Conservation (phyloP, 1,140 invertebrate species). For the Scaptomyza montana region DNA sequence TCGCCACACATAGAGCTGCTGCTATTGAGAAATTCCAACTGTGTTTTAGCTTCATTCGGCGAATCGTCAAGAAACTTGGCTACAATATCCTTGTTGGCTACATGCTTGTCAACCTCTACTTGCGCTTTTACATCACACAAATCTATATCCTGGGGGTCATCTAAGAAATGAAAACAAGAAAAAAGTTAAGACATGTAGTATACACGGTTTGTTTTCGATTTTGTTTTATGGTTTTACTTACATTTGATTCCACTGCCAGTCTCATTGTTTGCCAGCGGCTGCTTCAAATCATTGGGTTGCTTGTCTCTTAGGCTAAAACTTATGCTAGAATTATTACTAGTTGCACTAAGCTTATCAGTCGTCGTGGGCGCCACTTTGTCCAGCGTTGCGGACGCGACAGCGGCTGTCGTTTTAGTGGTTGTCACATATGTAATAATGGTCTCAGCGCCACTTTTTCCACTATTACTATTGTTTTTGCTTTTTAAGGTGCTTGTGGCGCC, state of each 20-base stretch:
- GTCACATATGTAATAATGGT: conserved; percentile 22
- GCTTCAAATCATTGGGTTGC: conserved; percentile 45
- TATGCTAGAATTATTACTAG: conserved; percentile 78
- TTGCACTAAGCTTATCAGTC: conserved; percentile 80
- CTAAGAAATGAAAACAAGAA: conserved; percentile 7
- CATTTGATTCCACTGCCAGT: conserved; percentile 27
- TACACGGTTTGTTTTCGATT: too few relatives aligned
- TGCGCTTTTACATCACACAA: neutral
- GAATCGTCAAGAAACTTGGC: conserved; percentile 60
- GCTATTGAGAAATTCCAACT: conserved; percentile 75
- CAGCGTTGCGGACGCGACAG: conserved; percentile 37
- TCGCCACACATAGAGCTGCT: conserved; percentile 72
- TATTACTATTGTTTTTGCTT: conserved; percentile 12
- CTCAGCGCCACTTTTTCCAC: conserved; percentile 17
- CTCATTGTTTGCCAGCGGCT: conserved; percentile 20
- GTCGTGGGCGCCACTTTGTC: conserved; percentile 47
- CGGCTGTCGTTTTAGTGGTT: conserved; percentile 43
- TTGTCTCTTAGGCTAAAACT: conserved; percentile 75
- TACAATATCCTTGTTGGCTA: conserved; percentile 70
- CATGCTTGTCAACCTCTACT: conserved; percentile 33
- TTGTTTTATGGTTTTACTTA: conserved; percentile 22
- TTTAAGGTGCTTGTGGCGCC: neutral
- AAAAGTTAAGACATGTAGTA: neutral
- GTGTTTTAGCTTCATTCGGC: conserved; percentile 29
- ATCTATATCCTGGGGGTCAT: conserved; percentile 35